Conservation (phyloP, 2,797 vertebrate species). For the Dipus sagitta region DNA sequence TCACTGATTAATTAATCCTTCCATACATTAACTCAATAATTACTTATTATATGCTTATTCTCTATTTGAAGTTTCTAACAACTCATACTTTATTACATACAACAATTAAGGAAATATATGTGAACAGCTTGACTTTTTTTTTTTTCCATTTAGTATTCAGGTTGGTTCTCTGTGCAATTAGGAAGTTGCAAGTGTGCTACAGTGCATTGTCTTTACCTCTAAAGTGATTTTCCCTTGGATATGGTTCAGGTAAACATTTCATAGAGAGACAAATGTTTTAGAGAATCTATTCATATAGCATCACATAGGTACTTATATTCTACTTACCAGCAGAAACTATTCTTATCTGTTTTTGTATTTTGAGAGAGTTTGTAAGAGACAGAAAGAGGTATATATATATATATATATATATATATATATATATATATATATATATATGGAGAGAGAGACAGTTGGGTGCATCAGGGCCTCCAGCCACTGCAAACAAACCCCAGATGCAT, state of each 20-base stretch:
- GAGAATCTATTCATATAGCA: constrained; percentile 28
- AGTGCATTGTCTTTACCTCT: not conserved
- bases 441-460: too few relatives aligned
- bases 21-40: not conserved
- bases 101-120: not conserved
- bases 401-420: too few relatives aligned
- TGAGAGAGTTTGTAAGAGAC: too few relatives aligned
- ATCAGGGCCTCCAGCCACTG: too few relatives aligned
- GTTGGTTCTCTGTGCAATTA: not conserved
- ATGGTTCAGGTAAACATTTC: constrained; percentile 5
- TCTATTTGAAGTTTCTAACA: not conserved
- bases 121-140: not conserved
- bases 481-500: too few relatives aligned
- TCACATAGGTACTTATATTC: constrained; percentile 2
- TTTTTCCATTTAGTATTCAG: not conserved
- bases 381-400: too few relatives aligned
- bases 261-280: not conserved
- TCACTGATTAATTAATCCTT: not conserved
- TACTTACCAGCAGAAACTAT: constrained; percentile 16
- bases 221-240: constrained; percentile 9
- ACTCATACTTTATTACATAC: constrained; percentile 24
- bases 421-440: too few relatives aligned
- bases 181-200: not conserved
- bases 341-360: constrained; percentile 2
- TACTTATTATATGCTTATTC: not conserved